phyloP scores from a whole-genome alignment of 2,113 vertebrate genomes.

The Marmota monax region DNA sequence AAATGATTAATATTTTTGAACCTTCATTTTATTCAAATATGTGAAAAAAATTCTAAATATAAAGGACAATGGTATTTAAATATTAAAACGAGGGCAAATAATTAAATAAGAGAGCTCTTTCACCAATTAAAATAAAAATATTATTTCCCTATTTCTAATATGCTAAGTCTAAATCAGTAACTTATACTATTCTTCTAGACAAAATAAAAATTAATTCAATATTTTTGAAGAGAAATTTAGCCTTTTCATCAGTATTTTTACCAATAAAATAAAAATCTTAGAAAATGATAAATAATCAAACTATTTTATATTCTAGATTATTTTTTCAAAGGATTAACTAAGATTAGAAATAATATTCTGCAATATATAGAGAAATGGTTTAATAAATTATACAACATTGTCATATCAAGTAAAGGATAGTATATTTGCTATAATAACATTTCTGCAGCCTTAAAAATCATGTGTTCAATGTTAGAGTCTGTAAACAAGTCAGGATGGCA shows the following conservation, averaged over 20 bases:
- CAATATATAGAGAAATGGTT: background rate
- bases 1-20: background rate
- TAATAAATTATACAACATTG: background rate
- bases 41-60: background rate
- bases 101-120: background rate
- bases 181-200: background rate
- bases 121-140: background rate
- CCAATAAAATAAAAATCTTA: background rate
- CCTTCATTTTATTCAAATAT: background rate
- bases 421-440: background rate
- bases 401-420: background rate
- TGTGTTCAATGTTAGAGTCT: background rate
- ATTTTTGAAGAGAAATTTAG: background rate
- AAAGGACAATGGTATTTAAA: background rate
- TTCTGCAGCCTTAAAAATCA: background rate
- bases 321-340: background rate
- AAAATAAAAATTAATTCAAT: background rate
- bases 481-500: too few species aligned
- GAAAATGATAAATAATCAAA: background rate
- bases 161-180: background rate
- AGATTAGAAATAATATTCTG: background rate
- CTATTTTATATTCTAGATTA: background rate
- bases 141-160: background rate
- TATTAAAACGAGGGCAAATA: background rate
- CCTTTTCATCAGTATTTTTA: background rate